phyloP scores from a whole-genome alignment of 2,797 vertebrate species.

The Platalea minor region DNA sequence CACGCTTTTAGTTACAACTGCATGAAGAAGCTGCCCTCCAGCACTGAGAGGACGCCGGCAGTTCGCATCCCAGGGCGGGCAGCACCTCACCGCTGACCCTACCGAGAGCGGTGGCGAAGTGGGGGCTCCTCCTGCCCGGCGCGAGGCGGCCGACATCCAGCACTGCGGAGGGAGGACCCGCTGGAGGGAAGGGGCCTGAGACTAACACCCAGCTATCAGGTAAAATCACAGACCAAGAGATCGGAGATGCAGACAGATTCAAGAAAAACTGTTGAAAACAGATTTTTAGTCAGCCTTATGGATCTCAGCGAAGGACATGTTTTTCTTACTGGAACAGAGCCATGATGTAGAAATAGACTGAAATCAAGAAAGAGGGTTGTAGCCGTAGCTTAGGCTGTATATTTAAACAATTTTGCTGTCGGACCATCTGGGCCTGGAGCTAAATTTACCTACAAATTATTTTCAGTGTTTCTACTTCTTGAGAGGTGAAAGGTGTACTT shows the following conservation, averaged over 20 bases:
- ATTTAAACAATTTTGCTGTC: conserved; percentile 33
- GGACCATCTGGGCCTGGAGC: conserved; percentile 33
- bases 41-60: not conserved
- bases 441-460: conserved; percentile 50
- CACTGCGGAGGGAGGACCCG: accelerated
- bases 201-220: not conserved
- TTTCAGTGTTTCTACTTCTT: conserved; percentile 8
- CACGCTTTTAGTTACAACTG: not conserved
- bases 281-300: conserved; percentile 11
- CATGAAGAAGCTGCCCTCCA: not conserved
- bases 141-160: accelerated
- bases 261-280: conserved; percentile 21
- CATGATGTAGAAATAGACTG: conserved; percentile 31
- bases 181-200: not conserved
- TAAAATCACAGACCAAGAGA: not conserved
- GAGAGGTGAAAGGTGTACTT: conserved; percentile 19
- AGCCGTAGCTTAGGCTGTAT: not conserved
- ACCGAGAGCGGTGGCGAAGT: not conserved
- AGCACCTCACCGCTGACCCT: not conserved
- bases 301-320: not conserved
- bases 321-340: conserved; percentile 33
- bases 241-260: not conserved
- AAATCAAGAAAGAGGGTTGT: not conserved
- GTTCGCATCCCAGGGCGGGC: not conserved
- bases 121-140: not conserved